Evolutionary conservation across 2,113 vertebrate genomes (phyloP), one percentile per base, ranked within the genome.

Genomic region (Platanista minor): DNA sequence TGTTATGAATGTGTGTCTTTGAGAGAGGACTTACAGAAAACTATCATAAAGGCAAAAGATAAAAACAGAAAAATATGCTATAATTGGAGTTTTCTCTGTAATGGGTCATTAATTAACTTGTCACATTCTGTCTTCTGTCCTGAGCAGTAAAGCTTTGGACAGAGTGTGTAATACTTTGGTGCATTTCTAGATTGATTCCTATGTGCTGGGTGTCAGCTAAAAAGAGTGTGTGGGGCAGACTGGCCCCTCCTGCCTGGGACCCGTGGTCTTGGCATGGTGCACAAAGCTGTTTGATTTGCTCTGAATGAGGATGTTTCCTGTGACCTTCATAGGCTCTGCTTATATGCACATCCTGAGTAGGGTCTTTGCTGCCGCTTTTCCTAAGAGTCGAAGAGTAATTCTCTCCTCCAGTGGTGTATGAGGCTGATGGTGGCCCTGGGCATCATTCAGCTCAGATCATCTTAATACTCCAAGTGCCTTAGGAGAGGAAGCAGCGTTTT

Each of bases 41-140:
- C 27, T 54, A 49, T 33, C 57, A 15, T 85, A 59, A 78, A 57
- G 49, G 36, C 54, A 17, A 39, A 71, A 49, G 78, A 81, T 46
- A 92, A 27, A 93, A 91, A 85, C 39, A 87, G 86, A 90, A n/a
- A 92, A 91, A 41, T 69, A 57, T 69, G 49, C 64, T 80, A 84
- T 59, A 64, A 69, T 31, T 90, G 39, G 71, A 41, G 7, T 43
- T 71, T 75, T 69, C 62, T 12, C 39, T 59, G 0, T 67, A 49
- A 57, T 67, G 43, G 90, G 25, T 84, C 41, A 64, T 80, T 91
- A 33, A 59, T 78, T 62, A 67, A 75, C 57, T 43, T 80, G 71
- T 69, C 49, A 62, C 49, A 29, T 62, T 85, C 90, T 74, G 17
- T 67, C 57, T 88, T 78, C 31, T 33, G 20, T 91, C 59, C 12